Conservation (phyloP, 2,888 invertebrate species). For the Hirtodrosophila trivittata region DNA sequence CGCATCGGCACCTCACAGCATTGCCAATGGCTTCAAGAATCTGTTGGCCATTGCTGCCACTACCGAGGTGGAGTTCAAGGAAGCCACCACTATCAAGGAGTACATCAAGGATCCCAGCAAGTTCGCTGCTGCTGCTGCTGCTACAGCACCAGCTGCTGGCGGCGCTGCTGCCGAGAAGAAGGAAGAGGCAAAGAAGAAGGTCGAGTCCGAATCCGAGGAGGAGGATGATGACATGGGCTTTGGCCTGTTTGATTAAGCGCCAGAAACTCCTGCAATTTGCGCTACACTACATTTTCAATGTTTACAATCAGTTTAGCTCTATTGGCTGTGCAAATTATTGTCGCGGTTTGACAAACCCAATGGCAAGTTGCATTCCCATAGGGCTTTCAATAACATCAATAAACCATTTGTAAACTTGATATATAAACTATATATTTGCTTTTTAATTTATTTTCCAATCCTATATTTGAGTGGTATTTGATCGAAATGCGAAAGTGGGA, state of each 20-base stretch:
- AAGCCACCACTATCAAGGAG: constrained; percentile 96
- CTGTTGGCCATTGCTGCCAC: constrained; percentile 97
- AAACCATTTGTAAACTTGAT: constrained; percentile 55
- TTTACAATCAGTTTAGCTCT: constrained; percentile 39
- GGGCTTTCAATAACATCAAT: constrained; percentile 36
- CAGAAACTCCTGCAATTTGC: constrained; percentile 9
- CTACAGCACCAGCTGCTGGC: constrained; percentile 86
- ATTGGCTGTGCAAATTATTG: constrained; percentile 78
- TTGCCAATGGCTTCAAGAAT: constrained; percentile 99
- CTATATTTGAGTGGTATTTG: too few species aligned
- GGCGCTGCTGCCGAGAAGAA: constrained; percentile 87
- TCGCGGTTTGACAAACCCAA: constrained; percentile 83
- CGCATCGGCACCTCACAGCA: constrained; percentile 98
- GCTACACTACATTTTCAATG: constrained; percentile 35
- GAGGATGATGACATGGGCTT: constrained; percentile 99
- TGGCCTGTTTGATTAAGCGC: constrained; percentile 93
- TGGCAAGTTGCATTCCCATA: constrained; percentile 78
- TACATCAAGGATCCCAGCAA: constrained; percentile 98
- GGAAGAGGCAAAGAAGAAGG: constrained; percentile 91
- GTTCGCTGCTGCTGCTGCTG: constrained; percentile 89
- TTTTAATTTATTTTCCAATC: too few species aligned
- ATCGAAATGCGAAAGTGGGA: too few species aligned
- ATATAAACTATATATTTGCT: background rate
- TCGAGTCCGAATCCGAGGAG: constrained; percentile 89
- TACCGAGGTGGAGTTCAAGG: constrained; percentile 97